Evolutionary conservation across 1,140 invertebrate genomes (phyloP).

Genomic region (Calephelis virginiensis): DNA sequence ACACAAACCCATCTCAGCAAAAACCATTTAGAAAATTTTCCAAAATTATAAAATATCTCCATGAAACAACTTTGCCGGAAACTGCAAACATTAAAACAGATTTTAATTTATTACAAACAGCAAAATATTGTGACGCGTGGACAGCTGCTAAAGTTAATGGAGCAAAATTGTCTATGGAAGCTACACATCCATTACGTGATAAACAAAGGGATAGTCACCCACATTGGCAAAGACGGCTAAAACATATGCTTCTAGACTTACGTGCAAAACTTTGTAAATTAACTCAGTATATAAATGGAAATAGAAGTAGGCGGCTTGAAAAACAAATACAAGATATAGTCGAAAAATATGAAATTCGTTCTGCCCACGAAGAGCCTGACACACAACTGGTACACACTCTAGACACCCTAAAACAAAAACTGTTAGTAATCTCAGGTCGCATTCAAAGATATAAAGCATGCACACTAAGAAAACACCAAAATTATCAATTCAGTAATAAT

Average conservation of each 20-base stretch:
- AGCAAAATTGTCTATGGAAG: neutral
- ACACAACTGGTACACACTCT: slow-evolving; percentile 24
- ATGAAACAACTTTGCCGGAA: slow-evolving; percentile 25
- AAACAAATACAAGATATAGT: slow-evolving; percentile 25
- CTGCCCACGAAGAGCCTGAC: slow-evolving; percentile 30
- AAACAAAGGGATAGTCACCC: slow-evolving; percentile 18
- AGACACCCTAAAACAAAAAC: slow-evolving; percentile 40
- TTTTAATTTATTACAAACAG: slow-evolving; percentile 25
- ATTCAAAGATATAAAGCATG: slow-evolving; percentile 29
- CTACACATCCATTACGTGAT: neutral
- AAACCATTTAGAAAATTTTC: too few species aligned
- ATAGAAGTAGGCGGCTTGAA: slow-evolving; percentile 22
- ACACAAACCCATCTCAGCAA: too few species aligned
- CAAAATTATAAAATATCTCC: too few species aligned
- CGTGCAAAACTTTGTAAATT: slow-evolving; percentile 26
- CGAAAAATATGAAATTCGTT: slow-evolving; percentile 27
- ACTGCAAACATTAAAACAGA: slow-evolving; percentile 16
- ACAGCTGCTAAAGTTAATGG: slow-evolving; percentile 31
- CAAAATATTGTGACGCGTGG: slow-evolving; percentile 27
- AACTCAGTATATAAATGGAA: slow-evolving; percentile 29
- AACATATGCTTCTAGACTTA: slow-evolving; percentile 20
- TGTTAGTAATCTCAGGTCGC: slow-evolving; percentile 15
- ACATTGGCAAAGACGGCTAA: slow-evolving; percentile 28
- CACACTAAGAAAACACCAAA: slow-evolving; percentile 31
- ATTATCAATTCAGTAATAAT: slow-evolving; percentile 30